These are phyloP conservation scores for Julus scanicus DNA, from an alignment of 2,888 invertebrate species.

Conservation along the genomic window DNA sequence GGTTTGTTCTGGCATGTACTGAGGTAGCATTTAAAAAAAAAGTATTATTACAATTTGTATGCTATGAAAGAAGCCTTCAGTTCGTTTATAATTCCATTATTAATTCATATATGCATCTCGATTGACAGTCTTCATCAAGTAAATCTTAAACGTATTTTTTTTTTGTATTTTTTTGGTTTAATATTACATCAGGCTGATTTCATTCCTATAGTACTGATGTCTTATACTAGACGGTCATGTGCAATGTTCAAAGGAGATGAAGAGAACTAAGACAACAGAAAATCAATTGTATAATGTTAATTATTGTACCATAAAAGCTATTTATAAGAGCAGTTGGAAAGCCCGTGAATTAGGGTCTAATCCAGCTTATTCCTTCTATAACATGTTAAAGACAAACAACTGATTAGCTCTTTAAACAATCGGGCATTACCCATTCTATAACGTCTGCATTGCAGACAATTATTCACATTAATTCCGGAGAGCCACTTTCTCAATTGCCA, in stretches of 20 bases:
- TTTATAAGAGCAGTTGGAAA: background rate
- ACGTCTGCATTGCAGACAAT: conserved; percentile 15
- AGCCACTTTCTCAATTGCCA: conserved; percentile 17
- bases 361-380: background rate
- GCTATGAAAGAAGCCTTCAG: background rate
- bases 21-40: background rate
- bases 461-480: background rate
- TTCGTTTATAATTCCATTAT: background rate
- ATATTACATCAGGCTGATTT: background rate
- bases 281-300: background rate
- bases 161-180: background rate
- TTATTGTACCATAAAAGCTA: background rate
- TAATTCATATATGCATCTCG: background rate
- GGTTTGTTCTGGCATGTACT: background rate
- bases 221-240: background rate
- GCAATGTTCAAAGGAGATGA: background rate
- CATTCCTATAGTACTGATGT: background rate
- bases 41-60: background rate
- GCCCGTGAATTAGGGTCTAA: background rate
- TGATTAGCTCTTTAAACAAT: conserved; percentile 28
- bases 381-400: background rate
- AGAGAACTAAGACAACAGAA: background rate
- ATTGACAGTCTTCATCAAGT: background rate
- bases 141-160: background rate
- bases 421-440: conserved; percentile 17